These are phyloP conservation scores for Podarcis cretensis DNA, from an alignment of 2,113 vertebrate species.

Conservation along the genomic window DNA sequence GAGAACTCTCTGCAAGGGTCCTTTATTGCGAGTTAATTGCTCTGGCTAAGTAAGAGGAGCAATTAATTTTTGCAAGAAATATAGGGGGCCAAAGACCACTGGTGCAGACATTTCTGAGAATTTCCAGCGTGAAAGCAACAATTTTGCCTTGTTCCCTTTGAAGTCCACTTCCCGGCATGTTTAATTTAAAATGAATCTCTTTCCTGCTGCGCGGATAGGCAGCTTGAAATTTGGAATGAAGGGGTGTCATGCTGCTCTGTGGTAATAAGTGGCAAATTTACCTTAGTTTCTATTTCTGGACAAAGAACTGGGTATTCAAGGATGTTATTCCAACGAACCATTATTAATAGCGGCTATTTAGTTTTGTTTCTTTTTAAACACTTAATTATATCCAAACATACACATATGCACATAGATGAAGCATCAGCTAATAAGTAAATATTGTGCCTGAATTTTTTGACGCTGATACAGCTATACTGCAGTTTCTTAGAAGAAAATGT, in stretches of 20 bases:
- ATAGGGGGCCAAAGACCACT: conserved; percentile 50
- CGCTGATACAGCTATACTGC: neutral
- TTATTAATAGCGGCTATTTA: conserved; percentile 13
- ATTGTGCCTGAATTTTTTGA: neutral
- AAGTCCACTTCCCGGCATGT: conserved; percentile 48
- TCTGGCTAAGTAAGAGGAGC: conserved; percentile 1
- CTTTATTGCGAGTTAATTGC: conserved; percentile 51
- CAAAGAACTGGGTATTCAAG: conserved; percentile 50
- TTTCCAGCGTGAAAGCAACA: conserved; percentile 56
- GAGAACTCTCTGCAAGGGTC: accelerated
- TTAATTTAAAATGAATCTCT: conserved; percentile 69
- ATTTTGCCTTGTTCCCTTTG: conserved; percentile 33
- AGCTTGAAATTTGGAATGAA: conserved; percentile 48
- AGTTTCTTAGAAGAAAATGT: conserved; percentile 25
- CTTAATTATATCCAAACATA: neutral
- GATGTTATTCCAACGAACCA: conserved; percentile 33
- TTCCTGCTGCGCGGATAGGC: conserved; percentile 48
- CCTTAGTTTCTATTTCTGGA: conserved; percentile 47
- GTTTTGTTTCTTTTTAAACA: conserved; percentile 30
- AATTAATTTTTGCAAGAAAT: conserved; percentile 65
- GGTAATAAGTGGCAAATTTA: conserved; percentile 52
- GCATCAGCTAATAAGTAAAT: conserved; percentile 11
- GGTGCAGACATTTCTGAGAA: conserved; percentile 27
- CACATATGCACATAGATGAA: conserved; percentile 31
- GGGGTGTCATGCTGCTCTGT: conserved; percentile 47